Evolutionary conservation across 2,113 vertebrate species (phyloP), one percentile per base, ranked within the genome.

Genomic region (Nasalis larvatus): DNA sequence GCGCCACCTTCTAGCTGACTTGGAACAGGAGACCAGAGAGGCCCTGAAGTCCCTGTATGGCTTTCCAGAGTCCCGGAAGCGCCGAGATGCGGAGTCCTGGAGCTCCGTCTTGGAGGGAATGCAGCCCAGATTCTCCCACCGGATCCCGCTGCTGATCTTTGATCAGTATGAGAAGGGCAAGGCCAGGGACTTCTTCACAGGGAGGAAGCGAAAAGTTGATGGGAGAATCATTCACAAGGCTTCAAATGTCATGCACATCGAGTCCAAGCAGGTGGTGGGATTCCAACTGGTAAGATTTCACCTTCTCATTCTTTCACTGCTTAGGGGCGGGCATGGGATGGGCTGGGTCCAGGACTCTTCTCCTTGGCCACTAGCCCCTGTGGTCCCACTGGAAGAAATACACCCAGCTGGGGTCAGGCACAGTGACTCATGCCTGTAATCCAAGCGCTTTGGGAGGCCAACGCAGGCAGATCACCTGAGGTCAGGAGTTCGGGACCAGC

Each of bases 271-370:
- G 69, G 89, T 99, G 76, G 99, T 99, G 2, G 99, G 99, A 74
- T 99, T 99, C 85, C 98, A 98, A 11, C 92, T 99, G 99, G 99
- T 99, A 78, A 99, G 99, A 98, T 30, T 63, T 6, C 60, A 0
- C 27, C 7, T 40, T n/a, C 47, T 69, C 18, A 20, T 54, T 20
- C 52, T 20, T 54, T 54, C 47, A 5, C 2, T 4, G 27, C 16
- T 54, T n/a, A 0, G 6, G 54, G 25, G 13, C 7, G 54, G 25
- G 13, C 7, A 2, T 21, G 11, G 42, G 71, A 1, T 23, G 23
- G 13, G 47, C 49, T 76, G 17, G 37, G 20, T 81, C 11, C 60
- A 1, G 14, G 12, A 49, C 47, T 20, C 58, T 86, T 18, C 66
- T 88, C 54, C 47, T 68, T 89, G 32, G 49, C 73, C 58, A 1